Base-by-base conservation (phyloP, 2,113 vertebrate genomes). In the Scopus umbretta region DNA sequence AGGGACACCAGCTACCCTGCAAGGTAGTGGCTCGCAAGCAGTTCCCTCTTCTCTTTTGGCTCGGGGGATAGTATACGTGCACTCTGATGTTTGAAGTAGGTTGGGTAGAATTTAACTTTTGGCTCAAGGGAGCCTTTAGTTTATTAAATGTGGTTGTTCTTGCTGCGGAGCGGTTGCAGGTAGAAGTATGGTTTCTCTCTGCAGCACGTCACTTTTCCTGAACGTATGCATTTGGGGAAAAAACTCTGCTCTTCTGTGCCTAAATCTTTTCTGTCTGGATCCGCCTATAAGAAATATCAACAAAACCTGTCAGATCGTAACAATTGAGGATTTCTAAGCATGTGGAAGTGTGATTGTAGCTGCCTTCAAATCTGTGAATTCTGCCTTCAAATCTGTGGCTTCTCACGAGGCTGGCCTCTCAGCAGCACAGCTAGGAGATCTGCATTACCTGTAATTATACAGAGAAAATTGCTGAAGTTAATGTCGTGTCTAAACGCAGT, bases 141-240 rank as follows among this genome's bases (percentile, higher is more conserved):
- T 96, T 82, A 94, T 96, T 88, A 87, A 93, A 86, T 92, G 94
- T 94, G 58, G 63, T 89, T 91, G 72, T 92, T 78, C 47, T 91
- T 85, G 16, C 38, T 50, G 36, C 16, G 27, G 53, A 93, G 38
- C 10, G 1, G n/a, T 66, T 6, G 32, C 81, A 75, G 86, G 80
- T 88, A 43, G 84, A 63, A 91, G 27, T 73, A 49, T 5, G 6
- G 18, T 76, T 94, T 88, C 56, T 74, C 67, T 88, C 47, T 67
- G 82, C 32, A 92, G 85, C 85, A 49, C 45, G 71, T 78, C 16
- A 7, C 62, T 87, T 93, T 42, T 40, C 67, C 38, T 50, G 59
- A 81, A 55, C 2, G 10, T 34, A 16, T 17, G 50, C 50, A 22
- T 94, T 91, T 4, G 11, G 63, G 80, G 49, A 78, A 74, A 80